These are phyloP conservation scores for Cybosia mesomella DNA, from an alignment of 2,888 invertebrate genomes.

Conservation along the genomic window DNA sequence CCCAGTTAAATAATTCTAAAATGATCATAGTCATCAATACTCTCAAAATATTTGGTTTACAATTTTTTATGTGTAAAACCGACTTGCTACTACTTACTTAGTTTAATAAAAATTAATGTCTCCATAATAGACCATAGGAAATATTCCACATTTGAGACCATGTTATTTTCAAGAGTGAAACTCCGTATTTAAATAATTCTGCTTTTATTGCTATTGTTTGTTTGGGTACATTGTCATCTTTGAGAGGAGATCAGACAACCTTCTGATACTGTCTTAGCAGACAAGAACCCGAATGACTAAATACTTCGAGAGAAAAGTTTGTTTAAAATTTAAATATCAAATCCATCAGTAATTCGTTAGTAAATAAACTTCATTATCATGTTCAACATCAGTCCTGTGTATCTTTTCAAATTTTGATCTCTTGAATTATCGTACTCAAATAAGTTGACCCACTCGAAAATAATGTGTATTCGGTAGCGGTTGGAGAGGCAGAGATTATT, in stretches of 20 bases:
- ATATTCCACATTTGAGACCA: neutral
- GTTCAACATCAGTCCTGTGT: slow-evolving; percentile 33
- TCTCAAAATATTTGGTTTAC: neutral
- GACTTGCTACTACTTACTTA: neutral
- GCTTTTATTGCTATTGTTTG: neutral
- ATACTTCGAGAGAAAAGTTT: neutral
- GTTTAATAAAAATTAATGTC: neutral
- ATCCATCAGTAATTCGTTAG: neutral
- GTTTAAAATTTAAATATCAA: too few species aligned
- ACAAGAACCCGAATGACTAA: neutral
- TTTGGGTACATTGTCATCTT: neutral
- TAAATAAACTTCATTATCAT: slow-evolving; percentile 9
- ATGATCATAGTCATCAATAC: neutral
- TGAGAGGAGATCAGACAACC: neutral
- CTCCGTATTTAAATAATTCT: neutral
- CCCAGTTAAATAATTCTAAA: slow-evolving; percentile 28
- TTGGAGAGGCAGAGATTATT: slow-evolving; percentile 85
- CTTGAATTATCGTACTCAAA: slow-evolving; percentile 75
- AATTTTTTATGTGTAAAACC: too few species aligned
- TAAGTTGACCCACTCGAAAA: slow-evolving; percentile 82
- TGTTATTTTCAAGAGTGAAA: neutral
- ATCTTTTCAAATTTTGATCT: slow-evolving; percentile 52
- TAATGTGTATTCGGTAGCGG: slow-evolving; percentile 80
- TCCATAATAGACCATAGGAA: neutral
- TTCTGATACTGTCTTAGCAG: neutral